Base-by-base conservation (phyloP, 2,797 vertebrate species). In the Neostethus bicornis region DNA sequence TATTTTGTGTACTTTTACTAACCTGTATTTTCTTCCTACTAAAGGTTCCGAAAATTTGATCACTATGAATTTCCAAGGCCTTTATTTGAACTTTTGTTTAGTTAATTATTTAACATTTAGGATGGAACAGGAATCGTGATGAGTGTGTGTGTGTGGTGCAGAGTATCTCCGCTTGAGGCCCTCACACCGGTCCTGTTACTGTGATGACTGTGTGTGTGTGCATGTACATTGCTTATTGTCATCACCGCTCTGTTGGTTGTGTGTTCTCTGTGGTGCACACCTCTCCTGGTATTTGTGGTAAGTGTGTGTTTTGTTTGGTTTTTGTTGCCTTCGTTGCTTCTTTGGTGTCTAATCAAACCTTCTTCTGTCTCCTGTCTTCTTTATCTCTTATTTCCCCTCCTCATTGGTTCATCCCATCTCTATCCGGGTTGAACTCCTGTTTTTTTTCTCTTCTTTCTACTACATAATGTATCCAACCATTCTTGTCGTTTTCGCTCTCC, bases 291-390 rank as follows among this genome's bases (percentile, higher is more conserved):
- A 65, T 90, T 66, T 71, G 86, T 92, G 89, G 88, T 92, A 92
- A 92, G 88, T 92, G 85, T 88, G 64, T 82, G 64, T 88, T 84
- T 75, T 74, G n/a, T n/a, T n/a, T n/a, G n/a, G n/a, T n/a, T n/a
- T n/a, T n/a, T n/a, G n/a, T 76, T 81, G 77, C 77, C 74, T 38
- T 84, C 86, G 80, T 79, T 76, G 79, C 87, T 81, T 85, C 87
- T 86, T 90, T 50, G 34, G 68, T 92, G 85, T 91, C 85, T 92
- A 90, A 91, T 80, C 70, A 32, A 61, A 70, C 77, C 85, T 69
- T 90, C 54, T 81, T 62, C 16, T 45, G 51, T 53, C 86, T 62
- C 88, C 81, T 86, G 62, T 73, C 70, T 65, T 83, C 77, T 83
- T 51, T 77, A n/a, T 43, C 62, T 31, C 61, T 50, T 63, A 14